Percentiles rank a stretch among this genome's conserved stretches.
Conservation (phyloP, 2,113 vertebrate species). For the Brachypteracias leptosomus region DNA sequence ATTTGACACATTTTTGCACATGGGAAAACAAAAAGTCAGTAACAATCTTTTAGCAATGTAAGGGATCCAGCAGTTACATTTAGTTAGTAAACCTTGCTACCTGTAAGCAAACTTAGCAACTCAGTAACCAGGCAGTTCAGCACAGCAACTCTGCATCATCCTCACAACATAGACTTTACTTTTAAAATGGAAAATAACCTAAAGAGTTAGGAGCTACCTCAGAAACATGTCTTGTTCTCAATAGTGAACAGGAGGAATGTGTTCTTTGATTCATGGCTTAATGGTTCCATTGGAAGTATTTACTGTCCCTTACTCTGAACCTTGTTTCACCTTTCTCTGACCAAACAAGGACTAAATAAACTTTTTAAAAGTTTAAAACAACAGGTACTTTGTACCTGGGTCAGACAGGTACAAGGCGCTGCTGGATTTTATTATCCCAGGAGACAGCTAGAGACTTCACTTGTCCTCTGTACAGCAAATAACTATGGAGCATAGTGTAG, state of each 20-base stretch:
- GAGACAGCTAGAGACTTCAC: not conserved
- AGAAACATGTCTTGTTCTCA: not conserved
- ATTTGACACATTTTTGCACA: not conserved
- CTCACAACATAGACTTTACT: not conserved
- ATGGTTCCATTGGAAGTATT: not conserved
- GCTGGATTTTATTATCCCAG: not conserved
- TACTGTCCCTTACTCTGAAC: not conserved
- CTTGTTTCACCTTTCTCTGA: not conserved
- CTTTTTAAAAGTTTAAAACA: not conserved
- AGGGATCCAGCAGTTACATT: not conserved
- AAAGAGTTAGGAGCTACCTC: not conserved
- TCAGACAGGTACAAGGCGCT: not conserved
- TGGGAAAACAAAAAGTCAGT: not conserved
- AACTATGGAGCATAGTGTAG: not conserved
- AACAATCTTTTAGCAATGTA: not conserved
- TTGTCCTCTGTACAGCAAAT: not conserved
- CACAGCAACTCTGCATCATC: not conserved
- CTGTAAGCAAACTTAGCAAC: not conserved
- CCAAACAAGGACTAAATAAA: not conserved
- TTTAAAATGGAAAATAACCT: not conserved
- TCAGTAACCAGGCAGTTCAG: not conserved
- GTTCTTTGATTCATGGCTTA: not conserved
- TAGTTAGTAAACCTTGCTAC: not conserved
- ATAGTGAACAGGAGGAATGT: fast-evolving
- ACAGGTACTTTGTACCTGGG: not conserved